Conservation (phyloP, 2,113 vertebrate species). For the Conger conger region DNA sequence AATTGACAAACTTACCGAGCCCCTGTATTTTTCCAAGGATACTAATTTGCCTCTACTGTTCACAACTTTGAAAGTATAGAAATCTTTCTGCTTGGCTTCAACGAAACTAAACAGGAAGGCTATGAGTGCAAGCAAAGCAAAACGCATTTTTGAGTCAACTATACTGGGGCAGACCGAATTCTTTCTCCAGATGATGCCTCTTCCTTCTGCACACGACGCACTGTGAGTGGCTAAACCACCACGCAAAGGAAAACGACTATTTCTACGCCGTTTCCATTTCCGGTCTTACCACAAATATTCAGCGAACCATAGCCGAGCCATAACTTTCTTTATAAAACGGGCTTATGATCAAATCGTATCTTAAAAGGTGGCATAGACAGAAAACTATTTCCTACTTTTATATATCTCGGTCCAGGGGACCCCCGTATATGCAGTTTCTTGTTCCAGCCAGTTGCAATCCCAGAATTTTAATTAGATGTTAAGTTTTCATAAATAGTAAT, state of each 20-base stretch:
- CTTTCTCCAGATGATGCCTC: not conserved
- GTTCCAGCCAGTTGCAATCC: too few relatives aligned
- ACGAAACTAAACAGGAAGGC: slow-evolving; percentile 58
- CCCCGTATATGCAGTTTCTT: too few relatives aligned
- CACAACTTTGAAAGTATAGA: slow-evolving; percentile 89
- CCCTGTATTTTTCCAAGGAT: slow-evolving; percentile 94
- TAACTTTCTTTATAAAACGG: too few relatives aligned
- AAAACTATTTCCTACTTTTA: too few relatives aligned
- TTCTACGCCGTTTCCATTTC: not conserved
- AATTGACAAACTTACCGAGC: slow-evolving; percentile 80
- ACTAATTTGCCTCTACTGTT: slow-evolving; percentile 94
- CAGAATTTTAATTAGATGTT: too few relatives aligned
- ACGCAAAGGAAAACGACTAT: not conserved
- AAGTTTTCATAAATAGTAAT: too few relatives aligned
- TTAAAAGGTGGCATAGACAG: too few relatives aligned
- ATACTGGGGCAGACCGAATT: slow-evolving; percentile 7
- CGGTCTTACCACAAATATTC: not conserved
- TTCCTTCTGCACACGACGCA: not conserved
- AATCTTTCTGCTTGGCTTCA: slow-evolving; percentile 78
- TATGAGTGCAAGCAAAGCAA: slow-evolving; percentile 55
- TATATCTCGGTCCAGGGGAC: too few relatives aligned
- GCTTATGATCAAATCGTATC: too few relatives aligned
- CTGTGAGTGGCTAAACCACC: not conserved
- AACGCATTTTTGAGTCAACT: slow-evolving; percentile 62
- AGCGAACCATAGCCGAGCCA: not conserved